Evolutionary conservation across 2,113 vertebrate genomes (phyloP), one percentile per base, ranked within the genome.

Genomic region (Fregata magnificens): DNA sequence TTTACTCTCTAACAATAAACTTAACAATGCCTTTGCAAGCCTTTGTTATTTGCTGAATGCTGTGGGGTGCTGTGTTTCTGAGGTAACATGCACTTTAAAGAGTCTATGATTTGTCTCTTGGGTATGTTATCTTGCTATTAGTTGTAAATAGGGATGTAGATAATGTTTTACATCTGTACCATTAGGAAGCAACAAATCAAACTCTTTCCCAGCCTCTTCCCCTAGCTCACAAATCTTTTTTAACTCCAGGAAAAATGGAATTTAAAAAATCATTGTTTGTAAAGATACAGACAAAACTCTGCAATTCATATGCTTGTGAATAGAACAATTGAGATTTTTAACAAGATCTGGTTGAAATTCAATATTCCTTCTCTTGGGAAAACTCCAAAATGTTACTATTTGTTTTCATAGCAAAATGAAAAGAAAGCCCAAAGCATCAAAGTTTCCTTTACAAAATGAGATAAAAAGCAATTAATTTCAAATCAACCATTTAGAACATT

Each of bases 91-190:
- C 85, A 80, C 84, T 96, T 93, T 81, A 79, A 88, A 94, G 65
- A 95, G 95, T 47, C 84, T 93, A 32, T 90, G 89, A 97, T 96
- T 95, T 97, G 84, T 96, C 91, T 96, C 94, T 82, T 0, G 61
- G 77, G 93, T 84, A 80, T 93, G 78, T 94, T 93, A 96, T 96
- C 91, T 96, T 93, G 78, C 73, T 96, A 89, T 95, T 96, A 94
- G 89, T 78, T 94, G 84, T 87, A 94, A 96, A 93, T 79, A 90
- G 90, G 70, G 65, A 91, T 93, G 81, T 63, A 96, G 91, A 96
- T 96, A 94, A 91, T 87, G 84, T 94, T 95, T 96, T 95, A 96
- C 77, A 76, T 89, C 89, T 94, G 94, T 84, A 87, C 83, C 34
- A 67, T 84, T 89, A 95, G 65, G 84, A 95, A 94, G 66, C 52